Evolutionary conservation across 2,888 invertebrate genomes (phyloP).

Genomic region (Cerastis rubricosa): DNA sequence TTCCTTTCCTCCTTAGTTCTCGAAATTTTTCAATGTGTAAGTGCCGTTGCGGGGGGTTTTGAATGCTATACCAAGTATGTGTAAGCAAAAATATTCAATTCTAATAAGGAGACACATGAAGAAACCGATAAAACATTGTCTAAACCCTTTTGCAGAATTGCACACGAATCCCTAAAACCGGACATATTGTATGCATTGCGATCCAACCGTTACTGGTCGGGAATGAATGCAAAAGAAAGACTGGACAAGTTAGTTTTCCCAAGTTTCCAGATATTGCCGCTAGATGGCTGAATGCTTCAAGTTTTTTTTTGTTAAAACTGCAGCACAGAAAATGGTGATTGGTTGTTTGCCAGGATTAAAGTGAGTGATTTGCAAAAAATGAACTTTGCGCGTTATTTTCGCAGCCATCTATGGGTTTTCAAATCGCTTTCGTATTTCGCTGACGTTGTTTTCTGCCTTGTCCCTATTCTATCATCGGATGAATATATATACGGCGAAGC

Average conservation of each 20-base stretch:
- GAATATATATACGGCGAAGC: neutral
- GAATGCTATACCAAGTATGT: too few species aligned
- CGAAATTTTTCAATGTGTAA: too few species aligned
- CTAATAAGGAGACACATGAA: neutral
- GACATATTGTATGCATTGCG: slow-evolving; percentile 61
- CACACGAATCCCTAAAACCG: slow-evolving; percentile 31
- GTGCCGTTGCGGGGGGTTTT: too few species aligned
- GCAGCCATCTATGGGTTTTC: neutral
- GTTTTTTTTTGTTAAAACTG: slow-evolving; percentile 25
- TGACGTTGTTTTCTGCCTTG: neutral
- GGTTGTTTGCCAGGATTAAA: neutral
- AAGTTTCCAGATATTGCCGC: slow-evolving; percentile 40
- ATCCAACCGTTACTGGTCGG: slow-evolving; percentile 54
- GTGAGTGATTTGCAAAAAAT: neutral
- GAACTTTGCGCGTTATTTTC: neutral
- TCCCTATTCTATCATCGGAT: neutral
- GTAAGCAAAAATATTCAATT: too few species aligned
- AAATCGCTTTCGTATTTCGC: neutral
- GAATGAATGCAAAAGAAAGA: slow-evolving; percentile 58
- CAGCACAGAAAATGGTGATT: slow-evolving; percentile 25
- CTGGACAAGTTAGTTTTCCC: slow-evolving; percentile 47
- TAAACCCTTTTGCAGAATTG: neutral
- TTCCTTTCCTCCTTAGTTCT: too few species aligned
- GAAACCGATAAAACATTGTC: neutral
- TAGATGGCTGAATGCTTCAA: slow-evolving; percentile 29